Evolutionary conservation across 1,140 invertebrate species (phyloP).

Genomic region (Drosophila sechellia): DNA sequence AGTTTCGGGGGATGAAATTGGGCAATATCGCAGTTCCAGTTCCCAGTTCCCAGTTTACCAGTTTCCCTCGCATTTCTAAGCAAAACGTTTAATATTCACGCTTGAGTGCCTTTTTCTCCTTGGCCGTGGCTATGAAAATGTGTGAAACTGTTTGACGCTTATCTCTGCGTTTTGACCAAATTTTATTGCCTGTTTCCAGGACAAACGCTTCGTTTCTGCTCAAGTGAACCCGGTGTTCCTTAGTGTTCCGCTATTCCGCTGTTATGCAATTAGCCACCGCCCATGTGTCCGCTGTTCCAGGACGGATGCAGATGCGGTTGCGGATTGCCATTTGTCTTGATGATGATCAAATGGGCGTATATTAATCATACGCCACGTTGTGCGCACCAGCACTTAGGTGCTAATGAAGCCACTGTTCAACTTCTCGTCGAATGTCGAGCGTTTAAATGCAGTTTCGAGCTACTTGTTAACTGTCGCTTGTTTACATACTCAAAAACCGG

Average conservation of each 20-base stretch:
- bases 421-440: slow-evolving; percentile 24
- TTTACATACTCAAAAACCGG: slow-evolving; percentile 49
- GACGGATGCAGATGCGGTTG: neutral
- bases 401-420: slow-evolving; percentile 48
- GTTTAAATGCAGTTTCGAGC: slow-evolving; percentile 74
- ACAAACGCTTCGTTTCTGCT: slow-evolving; percentile 66
- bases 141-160: slow-evolving; percentile 81
- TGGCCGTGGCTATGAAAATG: slow-evolving; percentile 51
- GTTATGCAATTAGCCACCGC: slow-evolving; percentile 58
- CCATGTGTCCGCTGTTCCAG: slow-evolving; percentile 1
- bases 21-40: neutral
- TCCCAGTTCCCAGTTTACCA: neutral
- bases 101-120: slow-evolving; percentile 43
- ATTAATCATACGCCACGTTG: slow-evolving; percentile 77
- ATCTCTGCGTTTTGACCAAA: slow-evolving; percentile 78
- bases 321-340: slow-evolving; percentile 10
- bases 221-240: slow-evolving; percentile 41
- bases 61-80: slow-evolving; percentile 40
- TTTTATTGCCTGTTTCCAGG: slow-evolving; percentile 81
- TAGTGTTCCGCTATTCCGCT: slow-evolving; percentile 14
- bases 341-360: neutral
- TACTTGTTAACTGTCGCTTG: slow-evolving; percentile 61
- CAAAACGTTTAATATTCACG: slow-evolving; percentile 83
- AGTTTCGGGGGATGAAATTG: slow-evolving; percentile 27
- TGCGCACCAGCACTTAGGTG: slow-evolving; percentile 37